Evolutionary conservation across 1,140 invertebrate species (phyloP).

Genomic region (Ceratina australensis): DNA sequence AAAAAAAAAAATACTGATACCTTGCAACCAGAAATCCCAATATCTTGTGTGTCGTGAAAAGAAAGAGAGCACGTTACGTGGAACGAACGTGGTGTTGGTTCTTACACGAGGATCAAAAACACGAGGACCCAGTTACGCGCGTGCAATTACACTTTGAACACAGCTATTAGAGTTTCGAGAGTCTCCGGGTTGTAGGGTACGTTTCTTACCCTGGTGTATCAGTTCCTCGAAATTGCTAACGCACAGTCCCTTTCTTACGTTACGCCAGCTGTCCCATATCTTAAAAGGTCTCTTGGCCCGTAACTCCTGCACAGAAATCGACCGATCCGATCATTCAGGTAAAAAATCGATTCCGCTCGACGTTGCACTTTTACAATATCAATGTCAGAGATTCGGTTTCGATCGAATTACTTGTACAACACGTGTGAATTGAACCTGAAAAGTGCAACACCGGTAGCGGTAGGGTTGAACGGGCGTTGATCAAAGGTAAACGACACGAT

Average conservation of each 20-base stretch:
- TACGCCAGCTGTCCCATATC: conserved; percentile 97
- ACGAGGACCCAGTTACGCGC: too few relatives aligned
- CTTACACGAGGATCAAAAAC: too few relatives aligned
- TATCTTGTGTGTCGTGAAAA: conserved; percentile 31
- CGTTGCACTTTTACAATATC: background rate
- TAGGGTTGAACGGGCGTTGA: background rate
- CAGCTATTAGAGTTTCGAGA: conserved; percentile 15
- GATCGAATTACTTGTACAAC: background rate
- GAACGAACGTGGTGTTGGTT: too few relatives aligned
- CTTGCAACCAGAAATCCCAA: too few relatives aligned
- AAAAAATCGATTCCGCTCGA: background rate
- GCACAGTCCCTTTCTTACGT: conserved; percentile 94
- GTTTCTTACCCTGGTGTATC: conserved; percentile 87
- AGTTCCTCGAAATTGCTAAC: conserved; percentile 95
- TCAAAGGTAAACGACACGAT: background rate
- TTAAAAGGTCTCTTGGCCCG: conserved; percentile 97
- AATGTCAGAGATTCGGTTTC: background rate
- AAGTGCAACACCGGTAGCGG: too few relatives aligned
- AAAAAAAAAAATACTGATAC: conserved; percentile 9
- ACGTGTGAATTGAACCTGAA: background rate
- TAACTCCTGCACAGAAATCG: conserved; percentile 85
- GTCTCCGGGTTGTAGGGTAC: background rate
- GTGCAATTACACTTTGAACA: background rate
- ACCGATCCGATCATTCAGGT: background rate
- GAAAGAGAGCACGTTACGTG: conserved; percentile 11